Base-by-base conservation (phyloP, 2,113 vertebrate genomes). In the Sprattus sprattus region DNA sequence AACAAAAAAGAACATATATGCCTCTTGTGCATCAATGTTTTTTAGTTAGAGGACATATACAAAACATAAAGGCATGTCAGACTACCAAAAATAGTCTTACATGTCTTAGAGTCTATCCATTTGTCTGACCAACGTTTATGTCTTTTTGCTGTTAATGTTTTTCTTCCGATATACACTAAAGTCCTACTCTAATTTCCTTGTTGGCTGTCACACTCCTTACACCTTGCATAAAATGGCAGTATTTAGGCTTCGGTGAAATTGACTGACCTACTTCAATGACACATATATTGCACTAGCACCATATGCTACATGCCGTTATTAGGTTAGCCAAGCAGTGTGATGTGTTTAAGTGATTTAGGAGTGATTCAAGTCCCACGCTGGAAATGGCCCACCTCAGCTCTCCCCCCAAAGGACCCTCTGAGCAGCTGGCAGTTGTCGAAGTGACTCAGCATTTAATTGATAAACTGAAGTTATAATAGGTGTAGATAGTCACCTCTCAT, bases 281-380 rank as follows among this genome's bases (percentile, higher is more conserved):
- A 81, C 81, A 32, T 20, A 9, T 45, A 86, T 86, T 28, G 25
- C 15, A 52, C 60, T 45, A 6, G 54, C 22, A 67, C 52, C 82
- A 64, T 45, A 54, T 64, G 82, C 49, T 46, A 22, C 25, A 3
- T 22, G 28, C 32, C 39, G 39, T 39, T 86, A 86, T 86, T 50
- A 28, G 81, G 60, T 86, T 86, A 86, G 60, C 60, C 60, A n/a
- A 67, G 60, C 60, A n/a, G 54, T 50, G 45, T 75, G 57, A 52
- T n/a, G 67, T 83, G 67, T 32, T 83, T 85, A 60, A 87, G 45
- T 86, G 78, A 80, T 60, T 86, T n/a, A n/a, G 83, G 2, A 45
- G 45, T 47, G n/a, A 78, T 84, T 64, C 45, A 64, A 28, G 16
- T 47, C 64, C 20, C 50, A 18, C 54, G 50, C 39, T 81, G 83